These are phyloP conservation scores for Anableps anableps DNA, from an alignment of 2,797 vertebrate species.

Conservation along the genomic window DNA sequence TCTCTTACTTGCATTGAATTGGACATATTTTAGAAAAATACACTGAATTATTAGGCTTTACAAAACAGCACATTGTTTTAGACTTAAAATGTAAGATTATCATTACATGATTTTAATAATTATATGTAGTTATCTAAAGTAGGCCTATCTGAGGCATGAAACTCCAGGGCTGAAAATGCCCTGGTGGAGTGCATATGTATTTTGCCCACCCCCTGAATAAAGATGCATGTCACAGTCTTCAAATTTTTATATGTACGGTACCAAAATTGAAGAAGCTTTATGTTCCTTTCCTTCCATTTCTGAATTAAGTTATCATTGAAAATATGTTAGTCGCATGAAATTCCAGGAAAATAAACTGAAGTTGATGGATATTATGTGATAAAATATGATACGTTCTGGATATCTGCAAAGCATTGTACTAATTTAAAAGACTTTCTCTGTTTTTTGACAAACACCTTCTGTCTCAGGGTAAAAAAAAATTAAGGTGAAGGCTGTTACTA, in stretches of 20 bases:
- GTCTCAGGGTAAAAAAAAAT: conserved; percentile 27
- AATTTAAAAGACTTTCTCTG: background rate
- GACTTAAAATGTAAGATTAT: no score
- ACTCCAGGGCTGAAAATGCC: background rate
- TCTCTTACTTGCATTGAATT: no score
- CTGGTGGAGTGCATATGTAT: background rate
- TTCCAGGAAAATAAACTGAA: background rate
- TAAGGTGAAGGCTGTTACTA: conserved; percentile 55
- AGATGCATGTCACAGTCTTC: background rate
- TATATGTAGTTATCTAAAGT: no score
- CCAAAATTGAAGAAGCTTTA: background rate
- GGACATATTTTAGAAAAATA: no score
- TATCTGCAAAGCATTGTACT: background rate
- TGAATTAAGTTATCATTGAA: background rate
- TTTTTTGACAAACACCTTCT: background rate
- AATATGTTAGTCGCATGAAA: background rate
- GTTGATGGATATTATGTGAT: background rate
- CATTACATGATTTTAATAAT: no score
- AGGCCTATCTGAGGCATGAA: no score
- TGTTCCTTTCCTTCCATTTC: background rate
- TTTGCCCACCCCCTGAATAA: background rate
- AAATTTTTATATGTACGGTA: background rate
- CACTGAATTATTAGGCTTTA: no score
- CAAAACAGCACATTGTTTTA: no score
- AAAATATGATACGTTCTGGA: background rate